Evolutionary conservation across 2,797 vertebrate species (phyloP), one percentile per base, ranked within the genome.

Genomic region (Oryzias dopingdopingensis): DNA sequence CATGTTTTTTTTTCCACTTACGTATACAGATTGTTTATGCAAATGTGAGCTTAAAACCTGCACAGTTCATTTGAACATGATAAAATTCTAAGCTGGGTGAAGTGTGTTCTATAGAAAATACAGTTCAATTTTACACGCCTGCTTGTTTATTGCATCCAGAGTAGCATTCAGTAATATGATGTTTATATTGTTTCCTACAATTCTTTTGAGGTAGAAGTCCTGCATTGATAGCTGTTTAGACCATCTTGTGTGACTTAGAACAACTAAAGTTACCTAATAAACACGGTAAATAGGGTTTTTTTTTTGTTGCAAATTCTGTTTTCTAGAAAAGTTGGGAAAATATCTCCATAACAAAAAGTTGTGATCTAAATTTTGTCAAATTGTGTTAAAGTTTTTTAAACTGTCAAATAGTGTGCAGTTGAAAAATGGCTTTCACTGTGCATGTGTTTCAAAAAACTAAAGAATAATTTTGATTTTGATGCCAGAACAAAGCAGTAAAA

Each of bases 31-130:
- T 50, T 55, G 2, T 54, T 69, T 32, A 68, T 52, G 41, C 54
- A 64, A 53, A 55, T 63, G 26, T 24, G 0, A 64, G n/a, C 58
- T 74, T 53, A 42, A 65, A 59, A 67, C 26, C 46, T 13, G 15
- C 37, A 43, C 16, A 22, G 22, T 40, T 62, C 6, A 49, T 76
- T 49, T 52, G 24, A 42, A 4, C 23, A 49, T n/a, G 41, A 42
- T 41, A 42, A 45, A 20, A n/a, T 26, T 58, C n/a, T 10, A 54
- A 29, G 42, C 22, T 64, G 54, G 65, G 43, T 52, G 18, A 45
- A 46, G 55, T 16, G 18, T 53, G 23, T 26, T 16, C 23, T 16
- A 13, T 14, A 22, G 20, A 23, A 24, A 24, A 50, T 65, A 16
- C 13, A 20, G n/a, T 57, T 47, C 5, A 24, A 40, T 41, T 26